A percentile compares a stretch with the other conserved stretches of the same genome.
These are phyloP conservation scores for Ischnura elegans DNA, from an alignment of 2,888 invertebrate species.

Conservation along the genomic window DNA sequence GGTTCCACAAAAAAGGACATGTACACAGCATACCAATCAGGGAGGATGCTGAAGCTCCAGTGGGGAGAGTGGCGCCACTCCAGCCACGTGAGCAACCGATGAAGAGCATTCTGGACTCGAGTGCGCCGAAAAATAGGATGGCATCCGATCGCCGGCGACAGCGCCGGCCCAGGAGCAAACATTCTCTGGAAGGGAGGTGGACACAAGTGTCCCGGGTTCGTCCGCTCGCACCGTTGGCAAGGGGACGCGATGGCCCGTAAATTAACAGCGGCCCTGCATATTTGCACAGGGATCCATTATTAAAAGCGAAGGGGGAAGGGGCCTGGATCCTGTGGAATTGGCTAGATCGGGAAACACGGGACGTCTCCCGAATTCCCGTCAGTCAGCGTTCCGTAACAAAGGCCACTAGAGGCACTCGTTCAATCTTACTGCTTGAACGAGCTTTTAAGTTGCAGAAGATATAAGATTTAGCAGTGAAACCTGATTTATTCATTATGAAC, in stretches of 20 bases:
- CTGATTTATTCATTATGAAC: no score
- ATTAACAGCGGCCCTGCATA: conserved; percentile 11
- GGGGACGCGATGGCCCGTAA: conserved; percentile 2
- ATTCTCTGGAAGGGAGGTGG: neutral
- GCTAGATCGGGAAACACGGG: neutral
- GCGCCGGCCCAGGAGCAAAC: neutral
- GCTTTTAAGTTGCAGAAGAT: no score
- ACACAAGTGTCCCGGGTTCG: neutral
- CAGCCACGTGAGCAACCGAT: neutral
- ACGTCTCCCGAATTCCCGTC: no score
- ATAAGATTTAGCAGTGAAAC: no score
- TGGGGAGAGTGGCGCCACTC: neutral
- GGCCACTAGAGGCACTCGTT: no score
- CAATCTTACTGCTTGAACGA: no score
- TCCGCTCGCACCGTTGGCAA: neutral
- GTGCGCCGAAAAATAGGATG: neutral
- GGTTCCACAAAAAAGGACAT: neutral
- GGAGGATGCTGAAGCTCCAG: neutral
- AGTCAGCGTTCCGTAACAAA: no score
- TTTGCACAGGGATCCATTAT: conserved; percentile 2
- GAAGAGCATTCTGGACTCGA: neutral
- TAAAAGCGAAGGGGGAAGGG: neutral
- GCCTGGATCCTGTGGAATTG: neutral
- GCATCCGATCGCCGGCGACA: neutral
- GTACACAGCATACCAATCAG: neutral